Conservation (phyloP, 2,888 invertebrate genomes). For the Eupithecia vulgata region DNA sequence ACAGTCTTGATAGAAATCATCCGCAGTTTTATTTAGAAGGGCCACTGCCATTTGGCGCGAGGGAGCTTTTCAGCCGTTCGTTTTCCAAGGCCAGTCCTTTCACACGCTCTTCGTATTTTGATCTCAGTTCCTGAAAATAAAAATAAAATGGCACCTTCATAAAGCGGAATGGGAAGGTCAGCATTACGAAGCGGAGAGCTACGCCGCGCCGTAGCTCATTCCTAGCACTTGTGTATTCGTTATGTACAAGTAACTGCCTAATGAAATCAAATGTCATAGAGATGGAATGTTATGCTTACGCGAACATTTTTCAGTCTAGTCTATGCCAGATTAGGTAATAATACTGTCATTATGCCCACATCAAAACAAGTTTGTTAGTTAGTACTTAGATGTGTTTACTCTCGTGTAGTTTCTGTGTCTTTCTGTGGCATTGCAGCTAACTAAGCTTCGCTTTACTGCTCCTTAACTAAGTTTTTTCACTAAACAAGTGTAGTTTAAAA, state of each 20-base stretch:
- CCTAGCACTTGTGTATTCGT: neutral
- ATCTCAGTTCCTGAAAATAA: constrained; percentile 84
- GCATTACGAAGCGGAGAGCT: constrained; percentile 9
- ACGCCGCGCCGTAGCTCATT: constrained; percentile 23
- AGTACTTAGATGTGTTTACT: no score
- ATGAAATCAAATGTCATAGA: neutral
- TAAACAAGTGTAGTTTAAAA: no score
- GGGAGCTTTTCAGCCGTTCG: constrained; percentile 62
- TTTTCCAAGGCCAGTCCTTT: constrained; percentile 83
- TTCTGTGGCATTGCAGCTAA: no score
- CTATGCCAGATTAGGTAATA: neutral
- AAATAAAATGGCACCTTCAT: constrained; percentile 12
- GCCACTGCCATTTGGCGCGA: constrained; percentile 30
- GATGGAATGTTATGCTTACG: neutral
- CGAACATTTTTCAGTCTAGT: neutral
- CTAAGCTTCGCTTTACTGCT: no score
- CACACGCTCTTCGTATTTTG: constrained; percentile 87
- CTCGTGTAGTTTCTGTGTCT: no score
- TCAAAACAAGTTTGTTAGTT: no score
- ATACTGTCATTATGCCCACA: no score
- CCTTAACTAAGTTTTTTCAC: no score
- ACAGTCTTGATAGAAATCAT: constrained; percentile 38
- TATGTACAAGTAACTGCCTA: neutral
- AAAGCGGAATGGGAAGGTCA: constrained; percentile 7
- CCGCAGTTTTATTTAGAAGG: constrained; percentile 33